Conservation (phyloP, 2,113 vertebrate genomes). For the Meles meles region DNA sequence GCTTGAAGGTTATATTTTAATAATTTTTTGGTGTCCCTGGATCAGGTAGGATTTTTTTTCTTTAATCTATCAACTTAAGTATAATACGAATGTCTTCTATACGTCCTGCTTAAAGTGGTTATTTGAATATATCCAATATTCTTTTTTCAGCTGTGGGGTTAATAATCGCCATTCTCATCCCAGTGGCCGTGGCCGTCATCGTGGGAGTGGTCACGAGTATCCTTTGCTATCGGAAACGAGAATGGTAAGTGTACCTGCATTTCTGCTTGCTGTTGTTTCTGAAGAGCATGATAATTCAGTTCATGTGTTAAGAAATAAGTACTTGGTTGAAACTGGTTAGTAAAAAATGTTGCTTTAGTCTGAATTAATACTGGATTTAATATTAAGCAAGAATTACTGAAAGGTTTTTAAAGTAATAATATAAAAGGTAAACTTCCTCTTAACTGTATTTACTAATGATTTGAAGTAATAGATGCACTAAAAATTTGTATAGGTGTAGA, state of each 20-base stretch:
- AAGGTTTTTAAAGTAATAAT: neutral
- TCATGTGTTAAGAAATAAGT: neutral
- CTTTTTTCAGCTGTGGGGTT: conserved; percentile 80
- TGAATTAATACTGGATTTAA: neutral
- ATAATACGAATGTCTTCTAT: neutral
- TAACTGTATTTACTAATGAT: neutral
- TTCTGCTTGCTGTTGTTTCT: neutral
- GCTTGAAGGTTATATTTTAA: neutral
- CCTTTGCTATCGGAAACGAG: conserved; percentile 86
- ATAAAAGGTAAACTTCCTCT: neutral
- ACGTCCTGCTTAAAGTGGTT: neutral
- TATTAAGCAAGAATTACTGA: conserved; percentile 2
- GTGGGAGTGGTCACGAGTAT: conserved; percentile 82
- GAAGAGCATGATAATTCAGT: neutral
- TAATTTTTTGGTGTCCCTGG: neutral
- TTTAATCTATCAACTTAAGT: neutral
- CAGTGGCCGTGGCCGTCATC: conserved; percentile 80
- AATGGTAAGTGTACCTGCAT: conserved; percentile 80
- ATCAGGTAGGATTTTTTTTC: neutral
- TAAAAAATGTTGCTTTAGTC: neutral
- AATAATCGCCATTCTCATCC: conserved; percentile 87
- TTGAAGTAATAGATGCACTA: neutral
- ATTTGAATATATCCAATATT: neutral
- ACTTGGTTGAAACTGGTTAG: neutral
- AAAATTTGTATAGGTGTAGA: neutral